These are phyloP conservation scores for Anolis carolinensis DNA, from an alignment of 2,113 vertebrate species.

Conservation along the genomic window DNA sequence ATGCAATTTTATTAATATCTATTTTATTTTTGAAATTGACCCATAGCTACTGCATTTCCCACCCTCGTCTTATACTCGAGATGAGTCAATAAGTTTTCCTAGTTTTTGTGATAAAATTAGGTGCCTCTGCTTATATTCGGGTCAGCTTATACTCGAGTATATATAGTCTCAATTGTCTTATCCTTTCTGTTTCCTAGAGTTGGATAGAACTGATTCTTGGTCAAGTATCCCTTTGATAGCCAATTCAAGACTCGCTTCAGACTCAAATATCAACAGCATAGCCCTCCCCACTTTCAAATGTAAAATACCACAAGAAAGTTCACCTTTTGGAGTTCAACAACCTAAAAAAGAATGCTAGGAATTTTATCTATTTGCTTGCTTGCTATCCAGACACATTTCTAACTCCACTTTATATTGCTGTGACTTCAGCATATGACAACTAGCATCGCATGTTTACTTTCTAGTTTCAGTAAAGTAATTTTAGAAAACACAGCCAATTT, in stretches of 20 bases:
- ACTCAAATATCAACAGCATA: not conserved
- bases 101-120: no score
- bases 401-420: not conserved
- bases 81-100: no score
- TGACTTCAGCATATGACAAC: not conserved
- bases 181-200: not conserved
- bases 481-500: not conserved
- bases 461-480: conserved; percentile 10
- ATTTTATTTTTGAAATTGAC: no score
- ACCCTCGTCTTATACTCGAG: no score
- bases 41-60: no score
- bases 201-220: not conserved
- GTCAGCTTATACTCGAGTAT: no score
- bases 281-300: not conserved
- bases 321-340: not conserved
- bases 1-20: no score
- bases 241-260: not conserved
- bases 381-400: not conserved
- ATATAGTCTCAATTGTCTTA: no score
- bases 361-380: not conserved
- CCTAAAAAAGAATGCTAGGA: not conserved
- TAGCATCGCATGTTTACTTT: not conserved
- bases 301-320: not conserved
- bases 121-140: no score
- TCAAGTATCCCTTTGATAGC: not conserved